These are phyloP conservation scores for Drosophila paracracens DNA, from an alignment of 2,888 invertebrate genomes.

Conservation along the genomic window DNA sequence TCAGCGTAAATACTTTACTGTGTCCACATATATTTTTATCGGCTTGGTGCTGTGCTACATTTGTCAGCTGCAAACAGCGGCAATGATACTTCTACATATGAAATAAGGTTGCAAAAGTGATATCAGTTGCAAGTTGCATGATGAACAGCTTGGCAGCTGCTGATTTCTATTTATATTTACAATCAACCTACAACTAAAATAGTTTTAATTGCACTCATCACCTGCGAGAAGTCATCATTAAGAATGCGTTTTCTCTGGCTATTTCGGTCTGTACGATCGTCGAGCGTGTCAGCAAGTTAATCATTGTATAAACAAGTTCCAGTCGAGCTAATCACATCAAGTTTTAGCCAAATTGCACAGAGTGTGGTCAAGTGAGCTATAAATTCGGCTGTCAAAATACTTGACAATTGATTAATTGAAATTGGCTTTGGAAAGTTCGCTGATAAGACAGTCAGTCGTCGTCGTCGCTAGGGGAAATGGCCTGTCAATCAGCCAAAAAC, in stretches of 20 bases:
- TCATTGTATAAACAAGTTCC: constrained; percentile 8
- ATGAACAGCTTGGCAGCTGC: background rate
- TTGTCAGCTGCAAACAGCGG: constrained; percentile 24
- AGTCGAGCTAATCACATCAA: constrained; percentile 37
- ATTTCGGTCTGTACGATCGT: background rate
- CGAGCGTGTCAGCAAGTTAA: constrained; percentile 3
- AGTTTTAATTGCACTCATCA: background rate
- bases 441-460: constrained; percentile 58
- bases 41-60: background rate
- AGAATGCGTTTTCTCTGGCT: background rate
- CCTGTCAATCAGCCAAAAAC: constrained; percentile 70
- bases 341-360: constrained; percentile 30
- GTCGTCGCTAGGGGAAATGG: constrained; percentile 58
- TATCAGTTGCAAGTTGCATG: background rate
- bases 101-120: background rate
- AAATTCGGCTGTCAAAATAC: constrained; percentile 78
- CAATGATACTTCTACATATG: constrained; percentile 25
- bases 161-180: background rate
- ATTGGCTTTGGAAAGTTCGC: constrained; percentile 73
- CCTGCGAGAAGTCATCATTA: background rate
- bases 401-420: constrained; percentile 81
- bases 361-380: constrained; percentile 63
- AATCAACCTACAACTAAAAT: background rate
- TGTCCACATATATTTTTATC: background rate
- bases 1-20: constrained; percentile 18